Conservation (phyloP, 2,797 vertebrate species). For the Sciaenops ocellatus region DNA sequence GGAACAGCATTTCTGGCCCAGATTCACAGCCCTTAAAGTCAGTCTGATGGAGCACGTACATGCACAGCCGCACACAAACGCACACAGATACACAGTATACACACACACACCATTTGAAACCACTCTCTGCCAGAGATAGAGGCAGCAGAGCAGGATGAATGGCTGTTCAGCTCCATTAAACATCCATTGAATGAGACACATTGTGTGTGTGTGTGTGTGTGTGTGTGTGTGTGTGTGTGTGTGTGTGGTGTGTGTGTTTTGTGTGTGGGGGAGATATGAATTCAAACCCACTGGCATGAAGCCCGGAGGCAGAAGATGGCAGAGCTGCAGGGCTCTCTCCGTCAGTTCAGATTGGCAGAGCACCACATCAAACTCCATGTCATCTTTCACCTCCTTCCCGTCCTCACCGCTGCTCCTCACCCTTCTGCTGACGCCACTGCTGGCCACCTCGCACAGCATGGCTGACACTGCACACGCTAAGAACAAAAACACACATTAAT, state of each 20-base stretch:
- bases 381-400: conserved; percentile 65
- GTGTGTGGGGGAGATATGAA: conserved; percentile 58
- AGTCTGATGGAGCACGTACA: conserved; percentile 60
- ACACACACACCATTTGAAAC: conserved; percentile 51
- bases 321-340: conserved; percentile 87
- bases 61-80: conserved; percentile 30
- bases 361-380: conserved; percentile 80
- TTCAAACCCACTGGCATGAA: conserved; percentile 87
- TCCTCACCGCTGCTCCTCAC: conserved; percentile 51
- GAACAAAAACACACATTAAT: conserved; percentile 30
- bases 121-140: conserved; percentile 63
- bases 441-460: conserved; percentile 85
- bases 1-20: conserved; percentile 66
- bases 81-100: conserved; percentile 23
- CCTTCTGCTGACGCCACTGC: conserved; percentile 74
- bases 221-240: conserved; percentile 33
- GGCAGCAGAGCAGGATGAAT: conserved; percentile 76
- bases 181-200: conserved; percentile 73
- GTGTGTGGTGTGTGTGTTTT: conserved; percentile 32
- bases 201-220: conserved; percentile 11
- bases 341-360: conserved; percentile 88
- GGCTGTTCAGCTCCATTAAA: conserved; percentile 79
- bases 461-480: conserved; percentile 90
- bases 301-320: conserved; percentile 88
- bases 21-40: conserved; percentile 69